These are phyloP conservation scores for Erpornis zantholeuca DNA, from an alignment of 2,113 vertebrate species.

Conservation along the genomic window DNA sequence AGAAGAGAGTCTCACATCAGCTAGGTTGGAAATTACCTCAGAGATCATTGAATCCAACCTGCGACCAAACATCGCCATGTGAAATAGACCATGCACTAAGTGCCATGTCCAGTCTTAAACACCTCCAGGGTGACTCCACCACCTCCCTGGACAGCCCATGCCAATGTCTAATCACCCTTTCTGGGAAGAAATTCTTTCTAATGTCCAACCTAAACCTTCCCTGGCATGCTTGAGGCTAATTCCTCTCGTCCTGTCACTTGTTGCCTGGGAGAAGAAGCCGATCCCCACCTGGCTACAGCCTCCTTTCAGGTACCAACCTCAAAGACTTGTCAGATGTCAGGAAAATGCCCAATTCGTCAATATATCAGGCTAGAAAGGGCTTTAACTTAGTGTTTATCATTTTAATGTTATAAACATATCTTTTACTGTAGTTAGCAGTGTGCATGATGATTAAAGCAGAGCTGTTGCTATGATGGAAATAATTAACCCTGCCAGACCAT, in stretches of 20 bases:
- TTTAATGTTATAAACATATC: fast-evolving
- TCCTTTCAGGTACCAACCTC: not conserved
- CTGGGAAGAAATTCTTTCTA: not conserved
- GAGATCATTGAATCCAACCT: not conserved
- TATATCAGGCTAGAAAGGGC: not conserved
- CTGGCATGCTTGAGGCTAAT: not conserved
- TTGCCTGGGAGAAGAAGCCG: not conserved
- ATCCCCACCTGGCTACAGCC: not conserved
- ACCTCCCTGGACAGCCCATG: not conserved
- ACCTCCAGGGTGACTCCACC: not conserved
- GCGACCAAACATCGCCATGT: not conserved
- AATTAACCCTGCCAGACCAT: not conserved
- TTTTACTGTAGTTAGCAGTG: fast-evolving
- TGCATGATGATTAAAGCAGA: not conserved
- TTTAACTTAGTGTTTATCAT: not conserved
- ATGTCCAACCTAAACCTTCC: not conserved
- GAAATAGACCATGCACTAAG: not conserved
- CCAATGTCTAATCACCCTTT: not conserved
- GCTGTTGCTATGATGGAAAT: not conserved
- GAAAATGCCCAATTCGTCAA: not conserved
- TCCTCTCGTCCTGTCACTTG: not conserved
- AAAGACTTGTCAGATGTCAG: not conserved
- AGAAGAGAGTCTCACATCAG: fast-evolving
- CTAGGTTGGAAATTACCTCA: not conserved
- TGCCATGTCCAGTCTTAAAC: not conserved